Conservation (phyloP, 2,888 invertebrate genomes). For the Aspidiotus destructor region DNA sequence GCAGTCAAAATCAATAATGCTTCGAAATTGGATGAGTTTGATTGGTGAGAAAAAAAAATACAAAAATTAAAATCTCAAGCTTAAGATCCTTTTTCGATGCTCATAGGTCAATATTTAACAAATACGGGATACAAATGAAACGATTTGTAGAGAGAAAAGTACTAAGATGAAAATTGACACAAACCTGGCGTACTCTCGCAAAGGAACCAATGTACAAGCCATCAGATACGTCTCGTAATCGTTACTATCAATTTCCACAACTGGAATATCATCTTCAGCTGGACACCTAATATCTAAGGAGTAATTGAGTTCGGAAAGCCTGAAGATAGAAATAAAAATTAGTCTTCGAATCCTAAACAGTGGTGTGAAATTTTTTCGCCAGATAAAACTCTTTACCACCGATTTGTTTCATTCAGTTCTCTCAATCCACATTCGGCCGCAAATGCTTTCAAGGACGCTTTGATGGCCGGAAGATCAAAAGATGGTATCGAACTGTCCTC, state of each 20-base stretch:
- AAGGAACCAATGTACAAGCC: constrained; percentile 21
- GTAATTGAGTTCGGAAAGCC: constrained; percentile 21
- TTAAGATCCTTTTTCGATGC: neutral
- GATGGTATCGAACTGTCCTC: constrained; percentile 20
- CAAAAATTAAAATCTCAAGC: neutral
- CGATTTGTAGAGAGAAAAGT: too few relatives aligned
- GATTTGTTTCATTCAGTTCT: constrained; percentile 16
- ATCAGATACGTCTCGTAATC: constrained; percentile 25
- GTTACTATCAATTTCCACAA: constrained; percentile 18
- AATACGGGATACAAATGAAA: too few relatives aligned
- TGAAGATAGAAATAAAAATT: neutral
- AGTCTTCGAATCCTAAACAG: neutral
- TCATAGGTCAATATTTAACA: neutral
- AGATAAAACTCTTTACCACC: constrained; percentile 20
- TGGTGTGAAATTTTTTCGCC: neutral
- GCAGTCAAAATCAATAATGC: too few relatives aligned
- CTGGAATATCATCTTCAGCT: constrained; percentile 13
- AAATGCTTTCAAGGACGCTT: constrained; percentile 11
- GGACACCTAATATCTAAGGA: constrained; percentile 10
- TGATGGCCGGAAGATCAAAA: constrained; percentile 16
- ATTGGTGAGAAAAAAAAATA: neutral
- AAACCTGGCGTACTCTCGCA: constrained; percentile 24
- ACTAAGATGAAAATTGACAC: neutral
- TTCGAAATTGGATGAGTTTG: too few relatives aligned
- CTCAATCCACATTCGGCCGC: constrained; percentile 19